These are phyloP conservation scores for Drosophila stalkeri DNA, from an alignment of 2,888 invertebrate species.

Conservation along the genomic window DNA sequence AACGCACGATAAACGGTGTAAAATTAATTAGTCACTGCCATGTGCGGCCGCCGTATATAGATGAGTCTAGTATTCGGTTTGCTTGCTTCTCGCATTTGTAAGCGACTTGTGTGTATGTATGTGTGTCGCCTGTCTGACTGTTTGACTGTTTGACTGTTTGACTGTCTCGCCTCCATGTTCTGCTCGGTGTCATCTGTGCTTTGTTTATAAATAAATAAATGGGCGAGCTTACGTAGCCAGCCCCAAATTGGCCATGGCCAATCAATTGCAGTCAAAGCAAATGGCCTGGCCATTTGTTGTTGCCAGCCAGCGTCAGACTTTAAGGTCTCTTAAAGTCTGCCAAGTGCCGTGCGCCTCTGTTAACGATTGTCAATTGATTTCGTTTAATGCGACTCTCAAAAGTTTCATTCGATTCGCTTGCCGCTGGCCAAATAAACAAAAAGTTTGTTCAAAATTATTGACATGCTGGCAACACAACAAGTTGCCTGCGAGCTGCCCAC, in stretches of 20 bases:
- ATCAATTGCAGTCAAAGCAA: constrained; percentile 56
- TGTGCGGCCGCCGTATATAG: constrained; percentile 1
- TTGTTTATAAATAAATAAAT: constrained; percentile 74
- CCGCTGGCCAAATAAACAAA: constrained; percentile 42
- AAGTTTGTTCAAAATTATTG: constrained; percentile 36
- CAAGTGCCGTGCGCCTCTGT: background rate
- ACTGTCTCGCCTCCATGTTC: background rate
- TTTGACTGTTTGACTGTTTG: constrained; percentile 28
- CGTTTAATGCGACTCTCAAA: constrained; percentile 19
- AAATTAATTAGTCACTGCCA: constrained; percentile 74
- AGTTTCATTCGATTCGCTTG: constrained; percentile 5
- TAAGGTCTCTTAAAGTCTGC: constrained; percentile 7
- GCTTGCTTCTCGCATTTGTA: constrained; percentile 34
- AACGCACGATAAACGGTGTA: constrained; percentile 73
- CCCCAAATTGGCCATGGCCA: constrained; percentile 37
- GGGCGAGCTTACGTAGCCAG: constrained; percentile 48
- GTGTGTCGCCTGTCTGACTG: constrained; percentile 47
- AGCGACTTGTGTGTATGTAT: constrained; percentile 27
- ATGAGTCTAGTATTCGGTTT: constrained; percentile 9
- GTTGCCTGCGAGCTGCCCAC: constrained; percentile 26
- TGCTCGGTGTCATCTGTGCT: constrained; percentile 21
- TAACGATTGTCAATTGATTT: constrained; percentile 54
- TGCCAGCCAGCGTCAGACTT: constrained; percentile 19
- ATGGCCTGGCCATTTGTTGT: constrained; percentile 47
- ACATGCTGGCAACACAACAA: constrained; percentile 46